Conservation (phyloP, 2,888 invertebrate genomes). For the Onchidella celtica region DNA sequence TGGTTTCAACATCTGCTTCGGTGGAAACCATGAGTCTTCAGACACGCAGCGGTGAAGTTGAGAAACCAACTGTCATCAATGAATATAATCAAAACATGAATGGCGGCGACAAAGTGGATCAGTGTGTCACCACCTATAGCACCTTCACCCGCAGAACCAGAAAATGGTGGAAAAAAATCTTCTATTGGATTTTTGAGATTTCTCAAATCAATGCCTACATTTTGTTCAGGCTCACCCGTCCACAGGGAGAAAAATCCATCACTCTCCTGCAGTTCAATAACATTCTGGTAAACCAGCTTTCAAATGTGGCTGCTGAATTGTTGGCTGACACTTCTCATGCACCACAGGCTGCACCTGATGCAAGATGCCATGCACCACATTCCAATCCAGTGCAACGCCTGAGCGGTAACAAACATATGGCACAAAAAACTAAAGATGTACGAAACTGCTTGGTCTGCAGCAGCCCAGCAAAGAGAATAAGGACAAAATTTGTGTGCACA, state of each 20-base stretch:
- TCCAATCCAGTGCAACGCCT: neutral
- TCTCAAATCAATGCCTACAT: neutral
- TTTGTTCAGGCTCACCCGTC: neutral
- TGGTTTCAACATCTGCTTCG: constrained; percentile 4
- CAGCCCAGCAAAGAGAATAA: neutral
- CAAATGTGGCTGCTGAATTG: neutral
- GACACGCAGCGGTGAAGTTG: neutral
- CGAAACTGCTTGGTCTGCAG: neutral
- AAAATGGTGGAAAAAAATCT: neutral
- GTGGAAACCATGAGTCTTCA: neutral
- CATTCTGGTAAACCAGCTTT: neutral
- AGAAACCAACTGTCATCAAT: neutral
- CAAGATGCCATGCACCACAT: no score
- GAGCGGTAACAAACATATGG: neutral
- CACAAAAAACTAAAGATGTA: neutral
- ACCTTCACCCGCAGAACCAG: neutral
- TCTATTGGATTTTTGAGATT: neutral
- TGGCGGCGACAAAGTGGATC: constrained; percentile 4
- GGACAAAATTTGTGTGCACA: neutral
- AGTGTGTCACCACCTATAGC: neutral
- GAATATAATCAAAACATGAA: neutral
- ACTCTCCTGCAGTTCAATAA: neutral
- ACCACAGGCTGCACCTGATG: no score
- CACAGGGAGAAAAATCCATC: neutral
- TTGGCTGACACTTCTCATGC: no score